phyloP scores from a whole-genome alignment of 2,797 vertebrate species.

The Masticophis lateralis region DNA sequence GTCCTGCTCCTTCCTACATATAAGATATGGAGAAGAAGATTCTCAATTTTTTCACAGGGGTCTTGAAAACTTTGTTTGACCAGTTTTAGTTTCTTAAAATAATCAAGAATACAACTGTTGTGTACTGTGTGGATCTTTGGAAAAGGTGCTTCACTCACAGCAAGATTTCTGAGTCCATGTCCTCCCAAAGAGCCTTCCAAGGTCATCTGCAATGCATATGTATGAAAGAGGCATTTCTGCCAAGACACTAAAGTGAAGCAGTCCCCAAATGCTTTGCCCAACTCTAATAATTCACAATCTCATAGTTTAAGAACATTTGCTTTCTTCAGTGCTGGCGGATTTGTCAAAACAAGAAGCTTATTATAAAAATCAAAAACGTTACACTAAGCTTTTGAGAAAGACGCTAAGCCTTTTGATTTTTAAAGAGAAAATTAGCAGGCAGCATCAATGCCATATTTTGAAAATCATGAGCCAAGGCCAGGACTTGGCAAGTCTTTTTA shows the following conservation, averaged over 20 bases:
- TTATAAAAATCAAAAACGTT: not conserved
- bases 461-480: not conserved
- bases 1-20: not conserved
- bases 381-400: not conserved
- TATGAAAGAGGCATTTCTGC: not conserved
- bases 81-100: not conserved
- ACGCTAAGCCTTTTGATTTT: not conserved
- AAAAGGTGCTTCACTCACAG: not conserved
- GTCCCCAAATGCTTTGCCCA: not conserved
- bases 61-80: not conserved
- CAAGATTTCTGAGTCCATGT: not conserved
- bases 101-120: not conserved
- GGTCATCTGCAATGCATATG: not conserved
- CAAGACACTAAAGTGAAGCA: not conserved
- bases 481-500: not conserved
- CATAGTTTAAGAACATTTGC: not conserved
- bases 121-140: not conserved
- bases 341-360: not conserved
- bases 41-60: not conserved
- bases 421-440: not conserved
- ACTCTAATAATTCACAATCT: not conserved
- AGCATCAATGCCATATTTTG: not conserved
- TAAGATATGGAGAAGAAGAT: not conserved
- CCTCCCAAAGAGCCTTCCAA: not conserved
- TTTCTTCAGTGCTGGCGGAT: not conserved